Conservation (phyloP, 1,140 invertebrate species). For the Trissolcus basalis region DNA sequence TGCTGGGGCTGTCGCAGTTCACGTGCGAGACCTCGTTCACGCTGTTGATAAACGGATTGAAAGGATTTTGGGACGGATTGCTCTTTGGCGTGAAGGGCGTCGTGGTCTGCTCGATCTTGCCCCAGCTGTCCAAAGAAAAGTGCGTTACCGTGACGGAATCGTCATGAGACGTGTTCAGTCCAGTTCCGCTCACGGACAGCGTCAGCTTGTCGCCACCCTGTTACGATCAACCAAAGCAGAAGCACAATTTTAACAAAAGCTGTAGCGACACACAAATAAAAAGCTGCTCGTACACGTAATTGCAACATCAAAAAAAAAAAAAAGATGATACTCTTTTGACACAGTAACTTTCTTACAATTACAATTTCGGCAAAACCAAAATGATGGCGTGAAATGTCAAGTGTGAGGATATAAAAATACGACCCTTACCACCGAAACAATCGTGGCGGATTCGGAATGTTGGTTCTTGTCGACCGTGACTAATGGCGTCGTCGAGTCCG, state of each 20-base stretch:
- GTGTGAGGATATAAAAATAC: too few species aligned
- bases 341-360: too few species aligned
- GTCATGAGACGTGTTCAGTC: slow-evolving; percentile 64
- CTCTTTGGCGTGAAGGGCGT: slow-evolving; percentile 71
- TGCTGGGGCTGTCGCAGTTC: slow-evolving; percentile 25
- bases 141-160: slow-evolving; percentile 75
- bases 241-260: slow-evolving; percentile 64
- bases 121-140: slow-evolving; percentile 74
- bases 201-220: slow-evolving; percentile 87
- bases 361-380: too few species aligned
- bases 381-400: too few species aligned
- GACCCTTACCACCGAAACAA: slow-evolving; percentile 83
- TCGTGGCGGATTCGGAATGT: slow-evolving; percentile 80
- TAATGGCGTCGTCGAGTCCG: slow-evolving; percentile 70
- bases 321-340: too few species aligned
- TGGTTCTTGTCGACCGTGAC: slow-evolving; percentile 68
- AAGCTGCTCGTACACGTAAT: too few species aligned
- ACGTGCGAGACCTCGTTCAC: slow-evolving; percentile 21
- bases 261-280: slow-evolving; percentile 55
- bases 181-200: slow-evolving; percentile 77
- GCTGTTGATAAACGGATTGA: slow-evolving; percentile 70
- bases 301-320: too few species aligned
- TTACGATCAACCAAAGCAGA: slow-evolving; percentile 64
- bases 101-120: slow-evolving; percentile 73
- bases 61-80: slow-evolving; percentile 73